Percentiles rank a stretch among this genome's conserved stretches.
These are phyloP conservation scores for Ictalurus punctatus DNA, from an alignment of 2,113 vertebrate species.

Conservation along the genomic window DNA sequence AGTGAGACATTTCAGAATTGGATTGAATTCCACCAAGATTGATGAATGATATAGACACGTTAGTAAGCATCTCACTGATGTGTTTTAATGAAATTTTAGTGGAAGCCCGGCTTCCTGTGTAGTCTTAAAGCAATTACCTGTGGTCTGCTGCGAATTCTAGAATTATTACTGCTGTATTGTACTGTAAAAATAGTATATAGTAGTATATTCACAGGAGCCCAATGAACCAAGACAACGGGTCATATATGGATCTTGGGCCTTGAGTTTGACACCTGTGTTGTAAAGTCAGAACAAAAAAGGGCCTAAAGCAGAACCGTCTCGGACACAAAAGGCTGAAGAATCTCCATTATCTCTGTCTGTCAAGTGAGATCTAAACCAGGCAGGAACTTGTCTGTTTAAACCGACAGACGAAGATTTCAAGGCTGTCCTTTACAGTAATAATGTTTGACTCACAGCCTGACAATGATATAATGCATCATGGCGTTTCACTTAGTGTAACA, in stretches of 20 bases:
- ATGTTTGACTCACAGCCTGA: not conserved
- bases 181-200: not conserved
- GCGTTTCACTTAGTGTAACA: not conserved
- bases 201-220: not conserved
- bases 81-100: not conserved
- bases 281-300: not conserved
- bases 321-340: not conserved
- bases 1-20: not conserved
- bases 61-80: not conserved
- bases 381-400: not conserved
- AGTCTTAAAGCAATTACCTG: not conserved
- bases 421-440: slow-evolving; percentile 4
- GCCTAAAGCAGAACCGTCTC: not conserved
- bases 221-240: not conserved
- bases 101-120: not conserved
- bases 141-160: not conserved
- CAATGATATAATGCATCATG: not conserved
- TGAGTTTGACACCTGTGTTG: not conserved
- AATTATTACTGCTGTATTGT: not conserved
- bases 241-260: not conserved
- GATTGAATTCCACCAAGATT: not conserved
- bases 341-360: not conserved
- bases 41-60: not conserved
- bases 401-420: not conserved
- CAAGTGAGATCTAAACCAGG: not conserved